phyloP scores from a whole-genome alignment of 2,113 vertebrate species.

The Polyodon spathula region DNA sequence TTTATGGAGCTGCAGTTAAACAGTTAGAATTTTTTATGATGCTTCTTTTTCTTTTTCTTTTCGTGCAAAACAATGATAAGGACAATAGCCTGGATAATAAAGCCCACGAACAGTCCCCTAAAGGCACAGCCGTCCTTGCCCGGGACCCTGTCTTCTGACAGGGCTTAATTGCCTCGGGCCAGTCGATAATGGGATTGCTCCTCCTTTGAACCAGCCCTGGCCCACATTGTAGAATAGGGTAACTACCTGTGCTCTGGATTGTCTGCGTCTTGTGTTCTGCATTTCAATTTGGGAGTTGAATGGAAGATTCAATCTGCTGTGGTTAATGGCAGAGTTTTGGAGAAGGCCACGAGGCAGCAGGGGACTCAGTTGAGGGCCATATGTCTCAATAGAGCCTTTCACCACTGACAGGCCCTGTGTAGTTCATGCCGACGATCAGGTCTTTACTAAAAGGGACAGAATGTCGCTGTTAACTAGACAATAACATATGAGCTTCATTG shows the following conservation, averaged over 20 bases:
- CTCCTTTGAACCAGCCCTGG: constrained; percentile 48
- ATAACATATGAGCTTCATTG: no score
- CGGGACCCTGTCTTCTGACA: constrained; percentile 5
- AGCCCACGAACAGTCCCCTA: constrained; percentile 22
- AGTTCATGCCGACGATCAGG: no score
- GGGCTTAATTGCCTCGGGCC: constrained; percentile 38
- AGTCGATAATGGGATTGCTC: constrained; percentile 49
- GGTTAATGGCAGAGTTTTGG: no score
- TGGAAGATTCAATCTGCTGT: no score
- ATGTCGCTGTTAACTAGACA: no score
- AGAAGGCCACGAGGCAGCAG: no score
- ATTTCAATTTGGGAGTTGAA: neutral
- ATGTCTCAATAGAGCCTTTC: no score
- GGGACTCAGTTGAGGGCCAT: no score
- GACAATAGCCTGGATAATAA: neutral
- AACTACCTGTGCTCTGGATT: constrained; percentile 34
- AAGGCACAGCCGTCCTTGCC: constrained; percentile 9
- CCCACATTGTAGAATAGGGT: constrained; percentile 50
- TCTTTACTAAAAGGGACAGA: no score
- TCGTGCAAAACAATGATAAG: neutral
- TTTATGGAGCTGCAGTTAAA: constrained; percentile 60
- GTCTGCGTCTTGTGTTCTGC: constrained; percentile 38
- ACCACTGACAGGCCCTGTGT: no score
- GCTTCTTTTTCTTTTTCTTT: constrained; percentile 29
- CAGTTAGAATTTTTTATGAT: constrained; percentile 48